A percentile compares a stretch with the other conserved stretches of the same genome.
These are phyloP conservation scores for Recurvirostra avosetta DNA, from an alignment of 2,113 vertebrate genomes.

Conservation along the genomic window DNA sequence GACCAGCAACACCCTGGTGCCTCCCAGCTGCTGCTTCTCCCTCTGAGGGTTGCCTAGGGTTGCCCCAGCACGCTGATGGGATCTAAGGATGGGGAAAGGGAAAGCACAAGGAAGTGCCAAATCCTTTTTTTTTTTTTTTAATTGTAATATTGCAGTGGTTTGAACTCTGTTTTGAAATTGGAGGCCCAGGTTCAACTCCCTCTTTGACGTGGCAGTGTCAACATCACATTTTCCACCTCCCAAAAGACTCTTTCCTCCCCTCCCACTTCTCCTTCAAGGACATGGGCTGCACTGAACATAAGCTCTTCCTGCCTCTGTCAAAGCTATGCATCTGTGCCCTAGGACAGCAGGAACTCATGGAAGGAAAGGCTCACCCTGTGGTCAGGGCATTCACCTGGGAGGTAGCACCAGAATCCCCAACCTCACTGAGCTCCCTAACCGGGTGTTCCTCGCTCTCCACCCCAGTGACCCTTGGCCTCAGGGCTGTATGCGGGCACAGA, in stretches of 20 bases:
- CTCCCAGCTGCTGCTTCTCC: neutral
- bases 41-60: neutral
- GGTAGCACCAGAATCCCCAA: neutral
- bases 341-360: accelerated
- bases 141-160: neutral
- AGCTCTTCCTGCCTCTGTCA: neutral
- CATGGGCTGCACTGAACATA: neutral
- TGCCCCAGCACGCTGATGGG: neutral
- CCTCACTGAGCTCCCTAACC: neutral
- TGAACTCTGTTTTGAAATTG: neutral
- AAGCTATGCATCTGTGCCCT: accelerated
- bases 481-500: accelerated
- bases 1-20: neutral
- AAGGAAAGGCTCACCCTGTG: neutral
- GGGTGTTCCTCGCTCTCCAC: neutral
- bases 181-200: neutral
- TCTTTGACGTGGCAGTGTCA: neutral
- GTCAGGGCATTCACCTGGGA: neutral
- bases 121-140: no score
- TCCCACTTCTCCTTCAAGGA: neutral
- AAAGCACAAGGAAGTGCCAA: neutral
- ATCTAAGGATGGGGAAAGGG: neutral
- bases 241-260: neutral
- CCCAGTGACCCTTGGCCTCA: neutral
- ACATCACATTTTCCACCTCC: neutral